Conservation (phyloP, 2,113 vertebrate genomes). For the Nyctibius bracteatus region DNA sequence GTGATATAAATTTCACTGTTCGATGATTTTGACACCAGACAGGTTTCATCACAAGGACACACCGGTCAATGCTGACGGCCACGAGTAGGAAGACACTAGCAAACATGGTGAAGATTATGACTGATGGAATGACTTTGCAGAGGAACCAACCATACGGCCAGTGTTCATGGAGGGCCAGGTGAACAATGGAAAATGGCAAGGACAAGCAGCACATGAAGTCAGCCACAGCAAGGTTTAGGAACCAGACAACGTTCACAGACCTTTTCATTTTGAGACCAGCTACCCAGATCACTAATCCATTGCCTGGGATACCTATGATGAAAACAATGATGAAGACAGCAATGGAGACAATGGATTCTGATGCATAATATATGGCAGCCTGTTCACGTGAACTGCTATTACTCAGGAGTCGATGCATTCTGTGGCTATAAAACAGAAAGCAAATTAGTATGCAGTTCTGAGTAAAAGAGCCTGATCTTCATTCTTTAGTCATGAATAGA, state of each 20-base stretch:
- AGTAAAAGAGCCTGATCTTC: background rate
- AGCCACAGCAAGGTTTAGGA: slow-evolving; percentile 79
- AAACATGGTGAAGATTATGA: slow-evolving; percentile 81
- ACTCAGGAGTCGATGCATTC: slow-evolving; percentile 29
- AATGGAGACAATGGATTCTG: slow-evolving; percentile 34
- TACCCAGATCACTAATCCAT: slow-evolving; percentile 81
- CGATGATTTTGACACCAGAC: slow-evolving; percentile 84
- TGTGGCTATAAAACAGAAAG: background rate
- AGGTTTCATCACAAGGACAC: slow-evolving; percentile 73
- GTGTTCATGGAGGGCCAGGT: slow-evolving; percentile 53
- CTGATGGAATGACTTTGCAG: slow-evolving; percentile 77
- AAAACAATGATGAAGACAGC: slow-evolving; percentile 63
- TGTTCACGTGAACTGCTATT: slow-evolving; percentile 26
- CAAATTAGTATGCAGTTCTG: background rate
- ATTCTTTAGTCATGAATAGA: background rate
- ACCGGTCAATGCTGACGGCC: slow-evolving; percentile 79
- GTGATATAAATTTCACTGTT: background rate
- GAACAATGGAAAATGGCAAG: slow-evolving; percentile 73
- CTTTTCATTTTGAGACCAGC: slow-evolving; percentile 76
- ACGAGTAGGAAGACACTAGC: slow-evolving; percentile 78
- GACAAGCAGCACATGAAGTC: slow-evolving; percentile 80
- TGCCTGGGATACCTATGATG: slow-evolving; percentile 75
- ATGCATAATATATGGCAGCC: background rate
- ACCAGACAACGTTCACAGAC: slow-evolving; percentile 79
- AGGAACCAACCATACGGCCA: slow-evolving; percentile 78